Conservation (phyloP, 2,797 vertebrate species). For the Eleutherodactylus coqui region DNA sequence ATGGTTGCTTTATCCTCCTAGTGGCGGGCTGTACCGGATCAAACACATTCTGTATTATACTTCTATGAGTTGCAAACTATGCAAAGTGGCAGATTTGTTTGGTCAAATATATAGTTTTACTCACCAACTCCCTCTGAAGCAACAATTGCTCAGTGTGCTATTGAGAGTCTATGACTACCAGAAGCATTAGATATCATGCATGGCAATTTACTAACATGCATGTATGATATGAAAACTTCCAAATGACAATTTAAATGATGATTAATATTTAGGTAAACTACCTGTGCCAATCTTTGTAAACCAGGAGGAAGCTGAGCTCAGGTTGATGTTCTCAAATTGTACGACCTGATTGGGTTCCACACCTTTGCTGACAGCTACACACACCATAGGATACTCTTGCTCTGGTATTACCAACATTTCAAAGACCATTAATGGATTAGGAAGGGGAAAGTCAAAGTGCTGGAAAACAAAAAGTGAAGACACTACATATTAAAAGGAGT, state of each 20-base stretch:
- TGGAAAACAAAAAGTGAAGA: slow-evolving; percentile 68
- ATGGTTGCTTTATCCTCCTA: too few relatives aligned
- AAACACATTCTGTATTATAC: too few relatives aligned
- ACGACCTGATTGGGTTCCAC: slow-evolving; percentile 87
- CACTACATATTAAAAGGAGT: not conserved
- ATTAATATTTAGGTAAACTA: slow-evolving; percentile 66
- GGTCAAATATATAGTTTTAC: too few relatives aligned
- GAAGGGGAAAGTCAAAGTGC: slow-evolving; percentile 98
- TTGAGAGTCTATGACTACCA: not conserved
- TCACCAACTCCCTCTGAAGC: not conserved
- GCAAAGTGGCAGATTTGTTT: too few relatives aligned
- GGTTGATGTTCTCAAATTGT: slow-evolving; percentile 97
- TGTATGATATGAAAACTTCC: not conserved
- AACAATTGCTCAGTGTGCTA: not conserved
- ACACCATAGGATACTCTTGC: slow-evolving; percentile 97
- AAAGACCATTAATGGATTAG: slow-evolving; percentile 94
- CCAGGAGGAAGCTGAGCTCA: slow-evolving; percentile 98
- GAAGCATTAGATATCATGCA: not conserved
- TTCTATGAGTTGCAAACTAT: too few relatives aligned
- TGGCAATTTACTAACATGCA: not conserved
- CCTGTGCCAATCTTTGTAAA: slow-evolving; percentile 94
- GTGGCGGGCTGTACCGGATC: too few relatives aligned
- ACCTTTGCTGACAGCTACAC: slow-evolving; percentile 92
- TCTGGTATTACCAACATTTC: slow-evolving; percentile 98
- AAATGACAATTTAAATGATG: not conserved